These are phyloP conservation scores for Rotaria socialis DNA, from an alignment of 2,888 invertebrate genomes.

Conservation along the genomic window DNA sequence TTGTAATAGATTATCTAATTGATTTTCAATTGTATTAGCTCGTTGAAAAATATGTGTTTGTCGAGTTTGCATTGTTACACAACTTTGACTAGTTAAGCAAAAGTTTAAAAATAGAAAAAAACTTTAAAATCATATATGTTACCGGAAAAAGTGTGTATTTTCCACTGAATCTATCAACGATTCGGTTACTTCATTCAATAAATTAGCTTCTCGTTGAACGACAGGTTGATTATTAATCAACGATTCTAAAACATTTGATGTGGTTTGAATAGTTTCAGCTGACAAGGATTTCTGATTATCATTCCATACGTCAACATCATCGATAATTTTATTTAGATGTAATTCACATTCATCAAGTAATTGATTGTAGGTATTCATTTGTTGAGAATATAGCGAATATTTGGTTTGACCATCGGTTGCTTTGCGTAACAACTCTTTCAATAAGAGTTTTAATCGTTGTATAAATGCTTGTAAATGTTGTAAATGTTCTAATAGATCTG, in stretches of 20 bases:
- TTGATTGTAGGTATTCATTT: neutral
- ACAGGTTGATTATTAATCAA: neutral
- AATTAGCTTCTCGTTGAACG: neutral
- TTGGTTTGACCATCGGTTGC: neutral
- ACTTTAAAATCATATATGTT: neutral
- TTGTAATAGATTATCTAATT: neutral
- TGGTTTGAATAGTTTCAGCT: neutral
- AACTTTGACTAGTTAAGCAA: neutral
- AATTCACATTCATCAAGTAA: neutral
- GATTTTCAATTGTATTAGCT: neutral
- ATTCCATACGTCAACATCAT: neutral
- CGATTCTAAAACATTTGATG: neutral
- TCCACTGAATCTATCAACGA: neutral
- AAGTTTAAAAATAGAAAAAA: neutral
- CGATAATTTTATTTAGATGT: neutral
- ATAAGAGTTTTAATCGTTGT: slow-evolving; percentile 18
- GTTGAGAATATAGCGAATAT: neutral
- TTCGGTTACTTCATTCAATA: neutral
- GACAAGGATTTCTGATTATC: neutral
- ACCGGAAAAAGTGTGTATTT: neutral
- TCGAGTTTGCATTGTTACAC: neutral
- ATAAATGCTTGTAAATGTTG: slow-evolving; percentile 1
- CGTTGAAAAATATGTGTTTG: neutral
- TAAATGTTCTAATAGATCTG: neutral
- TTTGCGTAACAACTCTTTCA: neutral